These are phyloP conservation scores for Mobula hypostoma DNA, from an alignment of 2,113 vertebrate genomes.

Conservation along the genomic window DNA sequence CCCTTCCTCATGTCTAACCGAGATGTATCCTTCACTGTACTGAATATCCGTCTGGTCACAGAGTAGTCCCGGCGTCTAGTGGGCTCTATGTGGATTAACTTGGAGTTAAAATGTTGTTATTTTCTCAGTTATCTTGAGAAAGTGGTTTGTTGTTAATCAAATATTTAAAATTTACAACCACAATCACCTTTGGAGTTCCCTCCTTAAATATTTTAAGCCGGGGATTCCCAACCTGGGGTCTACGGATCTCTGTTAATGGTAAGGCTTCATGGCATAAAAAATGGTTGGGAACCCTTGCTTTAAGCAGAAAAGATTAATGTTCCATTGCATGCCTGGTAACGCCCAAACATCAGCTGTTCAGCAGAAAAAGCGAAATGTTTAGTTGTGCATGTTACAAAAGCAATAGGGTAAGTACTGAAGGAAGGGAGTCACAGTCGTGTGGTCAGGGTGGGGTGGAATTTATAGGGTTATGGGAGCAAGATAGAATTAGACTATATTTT, in stretches of 20 bases:
- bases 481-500: neutral
- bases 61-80: neutral
- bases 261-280: too few relatives aligned
- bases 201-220: neutral
- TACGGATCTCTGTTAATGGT: too few relatives aligned
- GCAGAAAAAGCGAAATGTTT: neutral
- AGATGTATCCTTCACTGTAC: constrained; percentile 79
- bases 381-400: neutral
- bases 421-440: too few relatives aligned
- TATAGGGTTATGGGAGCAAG: neutral
- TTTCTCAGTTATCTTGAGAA: neutral
- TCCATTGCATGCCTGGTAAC: neutral
- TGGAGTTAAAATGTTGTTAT: neutral
- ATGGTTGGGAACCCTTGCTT: too few relatives aligned
- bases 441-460: neutral
- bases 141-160: neutral
- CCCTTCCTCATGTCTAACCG: constrained; percentile 81
- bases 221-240: too few relatives aligned
- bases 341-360: neutral
- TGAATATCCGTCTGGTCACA: neutral
- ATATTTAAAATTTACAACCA: neutral
- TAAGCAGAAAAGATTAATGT: neutral
- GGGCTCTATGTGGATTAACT: neutral
- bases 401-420: neutral
- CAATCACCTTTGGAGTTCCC: neutral